Percentiles rank a stretch among this genome's conserved stretches.
Evolutionary conservation across 2,888 invertebrate species (phyloP).

Genomic region (Napeogenes sylphis): DNA sequence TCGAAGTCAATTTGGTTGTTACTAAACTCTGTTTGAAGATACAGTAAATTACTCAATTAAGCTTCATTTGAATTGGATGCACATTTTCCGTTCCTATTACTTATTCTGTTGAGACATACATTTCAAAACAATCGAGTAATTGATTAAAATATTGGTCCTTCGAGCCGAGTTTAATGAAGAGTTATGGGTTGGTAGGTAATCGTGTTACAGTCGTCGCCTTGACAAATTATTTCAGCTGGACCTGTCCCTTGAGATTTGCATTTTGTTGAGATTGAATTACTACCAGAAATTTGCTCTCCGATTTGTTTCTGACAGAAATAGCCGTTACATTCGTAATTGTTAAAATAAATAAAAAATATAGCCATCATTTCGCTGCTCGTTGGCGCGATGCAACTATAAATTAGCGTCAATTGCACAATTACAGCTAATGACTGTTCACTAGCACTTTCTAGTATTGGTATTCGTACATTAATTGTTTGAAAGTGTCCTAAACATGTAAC

Average conservation of each 20-base stretch:
- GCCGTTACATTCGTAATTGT: too few relatives aligned
- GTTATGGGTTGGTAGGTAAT: conserved; percentile 35
- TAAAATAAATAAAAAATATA: background rate
- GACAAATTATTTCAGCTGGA: conserved; percentile 34
- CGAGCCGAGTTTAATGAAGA: conserved; percentile 40
- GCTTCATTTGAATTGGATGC: conserved; percentile 13
- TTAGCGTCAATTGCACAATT: conserved; percentile 75
- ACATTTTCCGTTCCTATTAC: conserved; percentile 11
- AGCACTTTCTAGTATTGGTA: conserved; percentile 66
- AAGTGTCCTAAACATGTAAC: background rate
- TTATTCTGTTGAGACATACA: conserved; percentile 18
- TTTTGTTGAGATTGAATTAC: background rate
- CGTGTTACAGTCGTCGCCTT: conserved; percentile 28
- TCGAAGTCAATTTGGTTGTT: conserved; percentile 12
- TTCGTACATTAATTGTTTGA: conserved; percentile 53
- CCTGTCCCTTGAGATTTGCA: conserved; percentile 13
- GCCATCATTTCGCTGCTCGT: conserved; percentile 37
- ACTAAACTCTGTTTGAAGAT: conserved; percentile 7
- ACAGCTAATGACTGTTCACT: conserved; percentile 66
- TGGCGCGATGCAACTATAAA: conserved; percentile 61
- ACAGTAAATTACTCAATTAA: conserved; percentile 17
- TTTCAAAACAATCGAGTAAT: conserved; percentile 36
- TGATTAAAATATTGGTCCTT: conserved; percentile 35
- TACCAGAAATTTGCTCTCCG: background rate
- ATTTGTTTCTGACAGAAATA: too few relatives aligned